These are phyloP conservation scores for Pristionchus pacificus DNA, from an alignment of 1,140 invertebrate genomes.

Conservation along the genomic window DNA sequence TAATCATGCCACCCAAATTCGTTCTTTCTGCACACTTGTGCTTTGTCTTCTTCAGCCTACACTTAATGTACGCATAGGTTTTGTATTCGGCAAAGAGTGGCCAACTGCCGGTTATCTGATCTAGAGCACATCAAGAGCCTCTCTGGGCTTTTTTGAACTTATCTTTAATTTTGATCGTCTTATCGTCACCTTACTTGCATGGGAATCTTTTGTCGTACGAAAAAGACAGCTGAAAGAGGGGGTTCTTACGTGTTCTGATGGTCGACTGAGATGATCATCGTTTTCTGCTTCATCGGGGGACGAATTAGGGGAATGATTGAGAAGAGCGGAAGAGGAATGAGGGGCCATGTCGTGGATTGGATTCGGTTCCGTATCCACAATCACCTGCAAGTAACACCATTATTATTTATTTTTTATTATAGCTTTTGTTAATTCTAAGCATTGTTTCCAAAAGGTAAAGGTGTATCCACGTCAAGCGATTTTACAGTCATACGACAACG, in stretches of 20 bases:
- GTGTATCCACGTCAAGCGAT: too few relatives aligned
- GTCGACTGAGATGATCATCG: neutral
- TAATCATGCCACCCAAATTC: too few relatives aligned
- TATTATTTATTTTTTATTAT: neutral
- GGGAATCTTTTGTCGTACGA: neutral
- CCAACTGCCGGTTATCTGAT: too few relatives aligned
- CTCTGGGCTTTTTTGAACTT: too few relatives aligned
- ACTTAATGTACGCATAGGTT: too few relatives aligned
- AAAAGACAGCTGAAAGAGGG: neutral
- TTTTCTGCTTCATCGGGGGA: constrained; percentile 5
- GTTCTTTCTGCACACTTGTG: too few relatives aligned
- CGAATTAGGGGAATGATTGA: constrained; percentile 14
- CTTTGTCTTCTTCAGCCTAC: too few relatives aligned
- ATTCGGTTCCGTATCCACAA: constrained; percentile 15
- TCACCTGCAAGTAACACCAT: constrained; percentile 3
- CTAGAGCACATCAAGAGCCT: too few relatives aligned
- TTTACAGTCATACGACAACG: too few relatives aligned
- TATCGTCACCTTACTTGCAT: constrained; percentile 8
- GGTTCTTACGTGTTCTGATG: neutral
- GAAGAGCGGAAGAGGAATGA: neutral
- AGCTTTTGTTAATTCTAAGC: neutral
- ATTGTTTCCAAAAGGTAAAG: too few relatives aligned
- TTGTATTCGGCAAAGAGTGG: too few relatives aligned
- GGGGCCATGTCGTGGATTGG: constrained; percentile 1
- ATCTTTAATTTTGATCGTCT: too few relatives aligned